Base-by-base conservation (phyloP, 2,888 invertebrate genomes). In the Yponomeuta malinellus region DNA sequence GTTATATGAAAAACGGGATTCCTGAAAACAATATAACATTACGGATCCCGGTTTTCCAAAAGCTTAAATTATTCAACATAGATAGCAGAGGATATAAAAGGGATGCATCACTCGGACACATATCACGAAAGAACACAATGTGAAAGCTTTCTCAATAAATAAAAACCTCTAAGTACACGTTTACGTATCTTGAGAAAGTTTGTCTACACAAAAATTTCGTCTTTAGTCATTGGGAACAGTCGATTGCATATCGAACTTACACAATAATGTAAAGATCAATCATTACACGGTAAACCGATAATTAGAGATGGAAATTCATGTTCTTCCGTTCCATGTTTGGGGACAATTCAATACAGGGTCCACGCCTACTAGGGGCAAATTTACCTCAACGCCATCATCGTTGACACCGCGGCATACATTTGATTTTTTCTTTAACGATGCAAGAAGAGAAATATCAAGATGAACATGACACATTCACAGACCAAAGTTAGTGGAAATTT, bases 351-450 rank as follows among this genome's bases (percentile, higher is more conserved):
- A 59, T 15, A 59, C 52, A 84, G 84, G 82, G 79, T 82, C 37
- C 83, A 89, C 85, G 88, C 89, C 89, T 90, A 92, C 83, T 78
- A 89, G 90, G 85, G 84, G 84, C 82, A 85, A 79, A 59, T 59
- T 95, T 96, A 96, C 96, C 96, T 96, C 96, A 97, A 96, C 84
- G 97, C 96, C 93, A 97, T 97, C 90, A 97, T 97, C 91, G 97
- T 96, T 81, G 97, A 97, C 89, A 97, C 97, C 89, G 97, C 97
- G 94, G 97, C 97, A 95, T 97, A 97, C 97, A 97, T 97, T 95
- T 97, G 97, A 94, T 97, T 97, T 94, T 94, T 95, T 94, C 94
- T 95, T 93, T 90, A 90, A 88, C 83, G 93, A 93, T 92, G 93
- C 93, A 93, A 93, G 93, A 93, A 93, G 92, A 92, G 88, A 93